phyloP scores from a whole-genome alignment of 2,113 vertebrate genomes.

The Hippocampus mohnikei region DNA sequence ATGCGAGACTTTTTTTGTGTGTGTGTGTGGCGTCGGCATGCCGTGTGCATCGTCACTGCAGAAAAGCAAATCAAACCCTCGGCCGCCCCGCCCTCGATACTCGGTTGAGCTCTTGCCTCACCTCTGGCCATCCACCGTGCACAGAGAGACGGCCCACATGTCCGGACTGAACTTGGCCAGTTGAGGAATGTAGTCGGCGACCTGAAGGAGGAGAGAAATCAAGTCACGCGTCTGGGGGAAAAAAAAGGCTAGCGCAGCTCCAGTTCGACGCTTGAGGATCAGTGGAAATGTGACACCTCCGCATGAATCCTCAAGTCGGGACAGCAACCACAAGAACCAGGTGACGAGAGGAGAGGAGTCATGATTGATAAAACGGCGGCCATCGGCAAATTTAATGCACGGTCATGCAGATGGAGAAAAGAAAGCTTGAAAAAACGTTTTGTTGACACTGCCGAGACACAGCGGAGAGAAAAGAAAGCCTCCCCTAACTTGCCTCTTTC shows the following conservation, averaged over 20 bases:
- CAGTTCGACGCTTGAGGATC: not conserved
- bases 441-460: not conserved
- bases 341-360: not conserved
- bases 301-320: not conserved
- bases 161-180: constrained; percentile 95
- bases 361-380: not conserved
- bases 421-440: not conserved
- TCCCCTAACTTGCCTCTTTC: not conserved
- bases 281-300: not conserved
- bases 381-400: not conserved
- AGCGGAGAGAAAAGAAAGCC: not conserved
- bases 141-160: constrained; percentile 93
- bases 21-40: not conserved
- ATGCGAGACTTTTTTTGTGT: too few relatives aligned
- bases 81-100: not conserved
- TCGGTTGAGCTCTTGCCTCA: constrained; percentile 49
- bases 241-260: not conserved
- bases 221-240: not conserved
- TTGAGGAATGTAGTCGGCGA: constrained; percentile 98
- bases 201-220: constrained; percentile 68
- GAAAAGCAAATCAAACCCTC: not conserved
- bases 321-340: not conserved
- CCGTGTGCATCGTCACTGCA: not conserved
- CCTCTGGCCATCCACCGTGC: constrained; percentile 98
- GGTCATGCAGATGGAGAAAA: not conserved